Evolutionary conservation across 2,888 invertebrate genomes (phyloP), one percentile per base, ranked within the genome.

Genomic region (Bombyx huttoni): DNA sequence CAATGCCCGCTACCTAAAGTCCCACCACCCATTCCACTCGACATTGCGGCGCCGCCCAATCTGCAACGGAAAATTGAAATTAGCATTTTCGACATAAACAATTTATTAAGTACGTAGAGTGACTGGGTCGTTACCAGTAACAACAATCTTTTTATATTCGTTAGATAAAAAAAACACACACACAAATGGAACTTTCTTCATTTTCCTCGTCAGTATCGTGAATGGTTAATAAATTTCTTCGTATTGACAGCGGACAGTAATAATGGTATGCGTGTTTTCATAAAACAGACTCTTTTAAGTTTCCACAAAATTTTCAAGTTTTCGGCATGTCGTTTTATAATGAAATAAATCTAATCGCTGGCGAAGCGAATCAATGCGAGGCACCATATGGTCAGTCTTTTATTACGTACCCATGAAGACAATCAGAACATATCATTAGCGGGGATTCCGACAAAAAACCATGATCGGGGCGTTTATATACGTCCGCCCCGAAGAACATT

Each of bases 21-120:
- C 65, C 92, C 91, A 67, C 91, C 91, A 69, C 91, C 90, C 89
- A 92, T 90, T 67, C 90, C 90, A 49, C 81, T 80, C 48, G 82
- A 79, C 83, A 87, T 85, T 61, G 90, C 90, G 54, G 89, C 86
- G 46, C 90, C 88, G 55, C 90, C 90, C 67, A 90, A 73, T 63
- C 90, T 90, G 73, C 68, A 47, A 47, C 13, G 10, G 10, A 47
- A 13, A 24, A 47, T 0, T 13, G 7, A 14, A 47, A 47, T 49
- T 49, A 52, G 33, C 46, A 24, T 47, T 47, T 1, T 13, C 7
- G 14, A 3, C 12, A 49, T 9, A 49, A 49, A 49, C 40, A 49
- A 3, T 40, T 24, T 45, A 45, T 13, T 13, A 34, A 47, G 14
- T 14, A 10, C 47, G 34, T 10, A 33, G 47, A 46, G 46, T 51